These are phyloP conservation scores for Lophotriccus pileatus DNA, from an alignment of 2,797 vertebrate genomes.

Conservation along the genomic window DNA sequence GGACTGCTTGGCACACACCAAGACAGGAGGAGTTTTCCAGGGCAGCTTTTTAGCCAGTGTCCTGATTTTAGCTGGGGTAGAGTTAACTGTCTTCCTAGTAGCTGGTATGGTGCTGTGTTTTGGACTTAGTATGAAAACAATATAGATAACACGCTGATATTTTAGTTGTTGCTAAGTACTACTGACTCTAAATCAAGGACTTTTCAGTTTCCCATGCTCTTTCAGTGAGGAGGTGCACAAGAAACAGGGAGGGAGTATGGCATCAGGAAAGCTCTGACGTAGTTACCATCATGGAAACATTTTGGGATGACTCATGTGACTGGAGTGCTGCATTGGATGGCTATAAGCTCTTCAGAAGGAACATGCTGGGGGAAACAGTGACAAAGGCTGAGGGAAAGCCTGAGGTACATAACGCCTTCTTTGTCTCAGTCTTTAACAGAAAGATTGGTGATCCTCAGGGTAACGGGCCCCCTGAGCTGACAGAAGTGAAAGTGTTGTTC, in stretches of 20 bases:
- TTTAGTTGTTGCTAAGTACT: background rate
- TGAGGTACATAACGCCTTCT: background rate
- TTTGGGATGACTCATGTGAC: background rate
- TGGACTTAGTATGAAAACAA: background rate
- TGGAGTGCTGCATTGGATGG: background rate
- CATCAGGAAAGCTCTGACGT: background rate
- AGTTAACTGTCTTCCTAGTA: background rate
- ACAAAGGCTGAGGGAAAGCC: background rate
- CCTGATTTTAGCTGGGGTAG: background rate
- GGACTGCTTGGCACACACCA: background rate
- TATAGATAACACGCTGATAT: background rate
- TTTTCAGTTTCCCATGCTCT: background rate
- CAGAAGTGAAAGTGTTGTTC: background rate
- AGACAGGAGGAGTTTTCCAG: background rate
- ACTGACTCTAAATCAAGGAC: background rate
- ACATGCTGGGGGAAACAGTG: background rate
- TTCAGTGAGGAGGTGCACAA: background rate
- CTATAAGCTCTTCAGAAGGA: background rate
- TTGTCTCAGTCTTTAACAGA: background rate
- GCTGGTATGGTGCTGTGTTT: background rate
- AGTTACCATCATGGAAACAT: background rate
- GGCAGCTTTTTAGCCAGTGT: background rate
- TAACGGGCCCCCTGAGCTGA: rapidly evolving
- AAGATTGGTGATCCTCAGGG: background rate
- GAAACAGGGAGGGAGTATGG: background rate